Base-by-base conservation (phyloP, 2,113 vertebrate species). In the Pyrgilauda ruficollis region DNA sequence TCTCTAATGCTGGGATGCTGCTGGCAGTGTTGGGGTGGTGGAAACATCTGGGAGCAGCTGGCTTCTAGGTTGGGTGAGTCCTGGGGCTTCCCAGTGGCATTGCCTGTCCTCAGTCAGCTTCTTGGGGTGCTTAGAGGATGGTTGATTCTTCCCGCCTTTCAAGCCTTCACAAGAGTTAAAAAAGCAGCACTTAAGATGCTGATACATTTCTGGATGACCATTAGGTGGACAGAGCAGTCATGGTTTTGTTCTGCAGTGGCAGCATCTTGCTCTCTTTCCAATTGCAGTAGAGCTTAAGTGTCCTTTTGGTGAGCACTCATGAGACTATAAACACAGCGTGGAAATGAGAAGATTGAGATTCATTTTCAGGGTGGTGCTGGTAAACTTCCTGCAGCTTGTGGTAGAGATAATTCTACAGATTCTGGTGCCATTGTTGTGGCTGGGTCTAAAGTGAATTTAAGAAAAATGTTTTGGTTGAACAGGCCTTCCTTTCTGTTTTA, bases 311-410 rank as follows among this genome's bases (percentile, higher is more conserved):
- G 46, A 89, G 55, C 81, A 90, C 82, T 80, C 3, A 0, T 22
- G 69, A 69, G 69, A 35, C 72, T 90, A 78, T 70, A 83, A 67
- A 52, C 1, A 3, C 22, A 44, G 33, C 0, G 0, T 59, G 63
- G 82, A 84, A 87, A 77, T 78, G 87, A 67, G 89, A 93, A 92
- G 49, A 53, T 56, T 73, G 92, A 58, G 56, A 39, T 96, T 64
- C 89, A n/a, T 93, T 95, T 96, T 95, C 61, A 90, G 94, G 93
- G 92, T 86, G 94, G 96, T 93, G 76, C 95, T 88, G 27, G 64
- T 97, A 93, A 97, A 96, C 95, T 95, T 97, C 96, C 97, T 94
- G 91, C 69, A 55, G 84, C 52, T 93, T 89, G 91, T 92, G 58
- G 30, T 37, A 30, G 76, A 95, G 90, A 94, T 91, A 95, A 95